Percentiles rank a stretch among this genome's conserved stretches.
Conservation (phyloP, 2,797 vertebrate genomes). For the Melanotaenia pygmaea region DNA sequence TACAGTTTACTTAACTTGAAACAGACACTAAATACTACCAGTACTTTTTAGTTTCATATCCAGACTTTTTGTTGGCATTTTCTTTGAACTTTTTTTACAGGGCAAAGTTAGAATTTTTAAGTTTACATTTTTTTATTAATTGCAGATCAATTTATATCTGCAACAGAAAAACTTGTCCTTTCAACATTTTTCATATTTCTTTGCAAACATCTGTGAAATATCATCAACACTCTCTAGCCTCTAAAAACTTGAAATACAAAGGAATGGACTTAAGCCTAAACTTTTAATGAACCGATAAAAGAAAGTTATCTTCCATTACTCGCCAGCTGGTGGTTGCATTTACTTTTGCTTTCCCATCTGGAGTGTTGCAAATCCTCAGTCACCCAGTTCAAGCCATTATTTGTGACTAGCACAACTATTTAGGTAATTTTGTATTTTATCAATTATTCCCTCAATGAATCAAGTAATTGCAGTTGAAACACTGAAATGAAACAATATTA, state of each 20-base stretch:
- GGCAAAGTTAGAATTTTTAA: not conserved
- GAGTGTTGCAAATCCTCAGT: not conserved
- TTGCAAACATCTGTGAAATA: not conserved
- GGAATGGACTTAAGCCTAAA: not conserved
- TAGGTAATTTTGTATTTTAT: not conserved
- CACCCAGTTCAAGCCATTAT: not conserved
- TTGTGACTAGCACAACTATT: not conserved
- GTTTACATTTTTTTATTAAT: too few species aligned
- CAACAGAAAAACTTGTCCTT: not conserved
- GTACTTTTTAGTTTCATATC: not conserved
- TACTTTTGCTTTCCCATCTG: not conserved
- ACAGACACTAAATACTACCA: too few species aligned
- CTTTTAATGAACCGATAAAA: not conserved
- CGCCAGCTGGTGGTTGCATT: not conserved
- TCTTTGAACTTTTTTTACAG: not conserved
- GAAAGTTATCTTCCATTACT: not conserved
- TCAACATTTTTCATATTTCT: not conserved
- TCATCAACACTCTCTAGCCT: not conserved
- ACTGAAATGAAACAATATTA: not conserved
- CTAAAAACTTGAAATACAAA: not conserved
- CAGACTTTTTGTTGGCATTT: not conserved
- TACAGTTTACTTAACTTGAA: too few species aligned
- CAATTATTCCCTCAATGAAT: not conserved
- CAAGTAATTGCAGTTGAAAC: too few species aligned
- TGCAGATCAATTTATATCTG: not conserved